Evolutionary conservation across 2,797 vertebrate species (phyloP).

Genomic region (Sandelia bainsii): DNA sequence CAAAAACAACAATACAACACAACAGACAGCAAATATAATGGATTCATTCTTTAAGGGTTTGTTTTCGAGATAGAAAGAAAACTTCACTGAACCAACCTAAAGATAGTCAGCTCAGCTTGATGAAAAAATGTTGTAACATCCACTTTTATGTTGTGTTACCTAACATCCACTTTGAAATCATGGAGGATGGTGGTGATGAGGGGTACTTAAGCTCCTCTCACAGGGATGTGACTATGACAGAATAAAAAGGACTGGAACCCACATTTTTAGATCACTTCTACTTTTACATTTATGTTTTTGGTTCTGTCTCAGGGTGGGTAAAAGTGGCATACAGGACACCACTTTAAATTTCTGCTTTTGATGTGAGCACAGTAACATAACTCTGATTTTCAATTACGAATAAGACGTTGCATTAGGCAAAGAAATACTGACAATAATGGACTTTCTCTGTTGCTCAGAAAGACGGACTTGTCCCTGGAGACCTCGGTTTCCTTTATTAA

Average conservation of each 20-base stretch:
- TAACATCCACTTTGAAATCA: constrained; percentile 23
- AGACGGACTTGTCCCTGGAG: constrained; percentile 74
- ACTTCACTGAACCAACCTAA: not conserved
- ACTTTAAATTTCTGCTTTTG: constrained; percentile 56
- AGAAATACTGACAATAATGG: constrained; percentile 81
- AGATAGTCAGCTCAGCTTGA: not conserved
- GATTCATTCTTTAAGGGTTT: no score
- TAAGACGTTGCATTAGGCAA: constrained; percentile 75
- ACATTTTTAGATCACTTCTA: constrained; percentile 22
- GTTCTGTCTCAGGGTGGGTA: constrained; percentile 16
- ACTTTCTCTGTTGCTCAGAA: constrained; percentile 80
- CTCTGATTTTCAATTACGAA: constrained; percentile 80
- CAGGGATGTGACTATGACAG: not conserved
- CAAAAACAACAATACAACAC: not conserved
- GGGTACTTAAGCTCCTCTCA: constrained; percentile 10
- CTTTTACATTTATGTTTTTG: constrained; percentile 25
- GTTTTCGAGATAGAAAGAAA: not conserved
- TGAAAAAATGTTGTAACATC: not conserved
- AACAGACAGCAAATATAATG: not conserved
- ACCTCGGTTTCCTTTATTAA: constrained; percentile 82
- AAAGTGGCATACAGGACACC: constrained; percentile 40
- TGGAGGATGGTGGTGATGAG: constrained; percentile 6
- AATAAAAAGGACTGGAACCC: not conserved
- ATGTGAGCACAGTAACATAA: constrained; percentile 59
- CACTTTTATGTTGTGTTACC: constrained; percentile 8